Evolutionary conservation across 2,888 invertebrate genomes (phyloP), one percentile per base, ranked within the genome.

Genomic region (Tigriopus californicus): DNA sequence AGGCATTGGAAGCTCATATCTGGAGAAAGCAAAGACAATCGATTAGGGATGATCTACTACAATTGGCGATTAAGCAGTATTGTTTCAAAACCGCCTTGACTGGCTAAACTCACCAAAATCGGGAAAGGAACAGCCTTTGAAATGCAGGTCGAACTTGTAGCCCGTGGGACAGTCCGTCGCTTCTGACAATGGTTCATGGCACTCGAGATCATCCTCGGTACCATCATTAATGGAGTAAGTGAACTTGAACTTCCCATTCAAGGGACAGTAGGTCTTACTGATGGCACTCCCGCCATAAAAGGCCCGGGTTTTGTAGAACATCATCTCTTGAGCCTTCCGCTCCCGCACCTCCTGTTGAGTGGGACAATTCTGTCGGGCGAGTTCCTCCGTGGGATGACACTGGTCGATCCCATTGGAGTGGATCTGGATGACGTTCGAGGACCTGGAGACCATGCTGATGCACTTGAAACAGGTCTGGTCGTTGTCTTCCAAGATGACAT

Each of bases 1-100:
- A 81, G 68, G 67, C 81, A 81, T 64, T 79, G 76, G 65, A 79
- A 78, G 60, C 73, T 75, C 60, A 78, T 71, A 65, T 78, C 79
- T 77, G 68, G 54, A 65, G 57, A 47, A 46, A 60, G 49, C 33
- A 33, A 5, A 8, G 4, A 33, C 4, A 5, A 3, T 8, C 33
- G 33, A 33, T 33, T 33, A 33, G 8, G 8, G 8, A 33, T 22
- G 15, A 40, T 55, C 24, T 55, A 13, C 18, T 5, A 20, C 3
- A 59, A 15, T 8, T 46, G 15, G 46, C n/a, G 22, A 40, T 60
- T 60, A 40, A 18, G 3, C 15, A 46, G 20, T n/a, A n/a, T n/a
- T n/a, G n/a, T n/a, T n/a, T n/a, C n/a, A n/a, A n/a, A n/a, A n/a
- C n/a, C n/a, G n/a, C n/a, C n/a, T 15, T 15, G 40, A n/a, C 25